These are phyloP conservation scores for Calameuta pallipes DNA, from an alignment of 2,888 invertebrate species.

Conservation along the genomic window DNA sequence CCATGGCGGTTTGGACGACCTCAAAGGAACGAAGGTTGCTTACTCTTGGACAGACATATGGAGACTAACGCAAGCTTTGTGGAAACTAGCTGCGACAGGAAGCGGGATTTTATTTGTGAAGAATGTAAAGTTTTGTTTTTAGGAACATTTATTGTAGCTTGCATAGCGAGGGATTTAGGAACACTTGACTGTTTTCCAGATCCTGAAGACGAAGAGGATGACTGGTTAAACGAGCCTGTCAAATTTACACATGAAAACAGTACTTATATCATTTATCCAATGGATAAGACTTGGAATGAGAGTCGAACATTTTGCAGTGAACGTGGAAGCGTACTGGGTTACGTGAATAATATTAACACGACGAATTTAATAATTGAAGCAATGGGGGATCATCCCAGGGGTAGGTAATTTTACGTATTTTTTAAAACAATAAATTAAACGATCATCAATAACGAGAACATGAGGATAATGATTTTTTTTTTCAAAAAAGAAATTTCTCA, in stretches of 20 bases:
- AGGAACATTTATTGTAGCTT: neutral
- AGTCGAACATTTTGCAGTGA: constrained; percentile 38
- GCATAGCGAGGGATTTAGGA: neutral
- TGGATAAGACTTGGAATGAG: constrained; percentile 45
- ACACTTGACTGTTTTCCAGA: constrained; percentile 22
- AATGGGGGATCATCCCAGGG: constrained; percentile 49
- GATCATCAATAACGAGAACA: neutral
- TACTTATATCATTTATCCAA: constrained; percentile 44
- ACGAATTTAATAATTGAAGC: constrained; percentile 41
- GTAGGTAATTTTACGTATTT: constrained; percentile 15
- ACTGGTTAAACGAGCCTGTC: constrained; percentile 43
- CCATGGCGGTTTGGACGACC: constrained; percentile 42
- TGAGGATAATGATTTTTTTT: neutral
- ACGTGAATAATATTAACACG: constrained; percentile 31
- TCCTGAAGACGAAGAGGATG: constrained; percentile 38
- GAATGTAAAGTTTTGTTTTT: constrained; percentile 35
- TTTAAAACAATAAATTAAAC: neutral
- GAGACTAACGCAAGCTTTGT: constrained; percentile 66
- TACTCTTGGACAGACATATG: constrained; percentile 68
- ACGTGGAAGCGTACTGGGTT: constrained; percentile 36
- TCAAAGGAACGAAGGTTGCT: constrained; percentile 63
- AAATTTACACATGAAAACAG: constrained; percentile 39
- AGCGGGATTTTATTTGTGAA: constrained; percentile 69
- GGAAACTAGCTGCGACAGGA: constrained; percentile 68
- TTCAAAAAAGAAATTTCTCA: constrained; percentile 36